phyloP scores from a whole-genome alignment of 2,797 vertebrate species.

The Leptodactylus fallax region DNA sequence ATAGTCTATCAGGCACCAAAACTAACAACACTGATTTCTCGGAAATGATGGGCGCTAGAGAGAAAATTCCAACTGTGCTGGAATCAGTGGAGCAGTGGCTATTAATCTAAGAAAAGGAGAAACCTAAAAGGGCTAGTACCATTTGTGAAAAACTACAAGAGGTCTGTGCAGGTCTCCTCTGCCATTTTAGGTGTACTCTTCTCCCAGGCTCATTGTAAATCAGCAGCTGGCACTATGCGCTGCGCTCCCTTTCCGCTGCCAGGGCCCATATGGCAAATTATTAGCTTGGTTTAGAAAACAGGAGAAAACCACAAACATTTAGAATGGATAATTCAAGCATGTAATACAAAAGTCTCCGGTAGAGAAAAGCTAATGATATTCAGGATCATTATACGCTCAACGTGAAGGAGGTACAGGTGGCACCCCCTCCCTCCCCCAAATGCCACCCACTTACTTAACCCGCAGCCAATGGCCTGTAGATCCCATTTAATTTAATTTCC shows the following conservation, averaged over 20 bases:
- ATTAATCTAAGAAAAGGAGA: no score
- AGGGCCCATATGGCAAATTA: constrained; percentile 52
- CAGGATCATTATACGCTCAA: constrained; percentile 37
- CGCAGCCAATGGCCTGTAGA: constrained; percentile 12
- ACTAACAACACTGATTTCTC: no score
- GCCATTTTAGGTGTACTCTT: constrained; percentile 7
- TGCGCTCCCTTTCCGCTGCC: background rate
- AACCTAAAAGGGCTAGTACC: no score
- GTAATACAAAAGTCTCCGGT: constrained; percentile 44
- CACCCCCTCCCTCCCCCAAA: background rate
- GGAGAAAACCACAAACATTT: constrained; percentile 24
- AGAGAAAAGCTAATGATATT: constrained; percentile 41
- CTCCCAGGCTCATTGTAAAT: background rate
- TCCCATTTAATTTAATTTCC: constrained; percentile 31
- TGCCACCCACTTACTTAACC: background rate
- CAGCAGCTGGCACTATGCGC: constrained; percentile 39
- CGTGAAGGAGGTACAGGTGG: constrained; percentile 37
- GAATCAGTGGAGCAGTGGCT: no score
- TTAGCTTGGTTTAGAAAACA: constrained; percentile 51
- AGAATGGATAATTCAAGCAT: constrained; percentile 55
- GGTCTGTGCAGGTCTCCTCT: background rate
- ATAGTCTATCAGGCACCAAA: no score
- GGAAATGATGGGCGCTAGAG: no score
- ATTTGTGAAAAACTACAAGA: no score
- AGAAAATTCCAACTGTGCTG: no score